Percentiles rank a stretch among this genome's conserved stretches.
These are phyloP conservation scores for human (Homo sapiens) DNA, from an alignment of 2,113 vertebrate species.

Conservation along the genomic window GRCh38 chr20:10687501-10688000, in stretches of 20 bases:
- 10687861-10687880: background rate
- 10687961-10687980: background rate
- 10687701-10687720: conserved; percentile 45
- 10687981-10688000: background rate
- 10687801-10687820: background rate
- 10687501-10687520: background rate
- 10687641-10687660: conserved; percentile 2
- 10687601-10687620: background rate
- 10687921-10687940: background rate
- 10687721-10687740: conserved; percentile 34
- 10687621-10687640: background rate
- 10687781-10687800: conserved; percentile 13
- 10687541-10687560: background rate
- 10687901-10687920: background rate
- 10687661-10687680: background rate
- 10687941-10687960: background rate
- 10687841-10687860: background rate
- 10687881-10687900: conserved; percentile 1
- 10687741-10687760: conserved; percentile 43
- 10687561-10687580: background rate
- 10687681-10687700: conserved; percentile 19
- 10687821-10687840: conserved; percentile 2
- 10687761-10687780: conserved; percentile 11
- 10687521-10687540: background rate
- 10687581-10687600: background rate